Base-by-base conservation (phyloP, 2,113 vertebrate species). In the Salvelinus fontinalis region DNA sequence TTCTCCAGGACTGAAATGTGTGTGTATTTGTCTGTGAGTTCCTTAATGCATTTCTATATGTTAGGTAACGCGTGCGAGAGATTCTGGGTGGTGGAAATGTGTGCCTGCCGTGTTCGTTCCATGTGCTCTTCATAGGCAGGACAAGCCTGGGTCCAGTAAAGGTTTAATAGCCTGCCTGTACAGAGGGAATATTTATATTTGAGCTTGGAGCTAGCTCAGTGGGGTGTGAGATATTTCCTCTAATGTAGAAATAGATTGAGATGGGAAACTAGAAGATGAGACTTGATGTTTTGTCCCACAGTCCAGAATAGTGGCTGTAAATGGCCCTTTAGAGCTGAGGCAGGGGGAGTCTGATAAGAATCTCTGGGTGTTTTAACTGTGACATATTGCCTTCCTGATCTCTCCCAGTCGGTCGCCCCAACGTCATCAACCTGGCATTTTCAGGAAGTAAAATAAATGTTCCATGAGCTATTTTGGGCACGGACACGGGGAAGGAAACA, bases 91-190 rank as follows among this genome's bases (percentile, higher is more conserved):
- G 51, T 54, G 1, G 49, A 54, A 54, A 54, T 54, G 51, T 54
- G 51, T 24, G 51, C 51, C 51, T 54, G 16, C 51, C 0, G 13
- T 62, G n/a, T 24, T 18, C 18, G 11, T 62, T 24, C 5, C n/a
- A 62, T 22, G n/a, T 62, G 3, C 59, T 62, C 59, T 62, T 54
- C 14, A 18, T 54, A 14, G 13, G 16, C 3, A 54, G 24, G 24
- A 24, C 3, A 14, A 5, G 51, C 5, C 51, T 18, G 3, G 51
- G 12, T 54, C 5, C n/a, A 62, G 8, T 22, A 86, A 90, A 80
- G 24, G 79, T 87, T 84, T 69, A 74, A 84, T 80, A 81, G 84
- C 81, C 83, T 24, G 24, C 24, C 24, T 1, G 66, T 84, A 84
- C 9, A 70, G 77, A 64, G 29, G 31, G 12, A 6, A n/a, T 60